phyloP scores from a whole-genome alignment of 1,140 invertebrate species.

The Chelonus insularis region DNA sequence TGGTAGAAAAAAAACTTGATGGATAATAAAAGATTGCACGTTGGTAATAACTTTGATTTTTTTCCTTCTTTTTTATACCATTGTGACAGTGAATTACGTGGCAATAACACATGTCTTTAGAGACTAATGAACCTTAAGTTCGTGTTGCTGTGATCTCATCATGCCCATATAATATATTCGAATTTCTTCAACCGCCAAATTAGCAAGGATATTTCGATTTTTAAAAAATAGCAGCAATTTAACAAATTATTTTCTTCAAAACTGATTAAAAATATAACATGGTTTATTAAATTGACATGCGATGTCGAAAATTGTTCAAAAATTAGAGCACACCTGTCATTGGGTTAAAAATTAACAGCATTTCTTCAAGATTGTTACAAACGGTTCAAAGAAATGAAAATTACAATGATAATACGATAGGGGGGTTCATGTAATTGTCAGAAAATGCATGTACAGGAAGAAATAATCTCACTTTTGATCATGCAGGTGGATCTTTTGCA shows the following conservation, averaged over 20 bases:
- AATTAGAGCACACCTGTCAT: conserved; percentile 18
- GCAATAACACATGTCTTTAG: conserved; percentile 9
- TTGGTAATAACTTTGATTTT: neutral
- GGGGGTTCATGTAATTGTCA: conserved; percentile 14
- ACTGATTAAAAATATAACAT: no score
- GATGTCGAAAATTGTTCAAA: neutral
- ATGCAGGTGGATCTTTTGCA: conserved; percentile 17
- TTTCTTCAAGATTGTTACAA: conserved; percentile 7
- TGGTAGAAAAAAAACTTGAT: neutral
- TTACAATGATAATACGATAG: conserved; percentile 21
- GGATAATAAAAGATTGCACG: conserved; percentile 7
- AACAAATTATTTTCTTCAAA: no score
- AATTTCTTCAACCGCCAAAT: no score
- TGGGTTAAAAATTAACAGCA: neutral
- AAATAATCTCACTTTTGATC: conserved; percentile 24
- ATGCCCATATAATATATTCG: no score
- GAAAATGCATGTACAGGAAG: conserved; percentile 16
- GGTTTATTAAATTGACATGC: no score
- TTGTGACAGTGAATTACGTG: conserved; percentile 10
- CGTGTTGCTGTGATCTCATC: neutral
- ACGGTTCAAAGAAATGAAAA: neutral
- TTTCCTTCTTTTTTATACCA: neutral
- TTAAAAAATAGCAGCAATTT: neutral
- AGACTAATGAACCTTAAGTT: neutral
- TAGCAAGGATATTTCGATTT: neutral